Base-by-base conservation (phyloP, 2,797 vertebrate genomes). In the Bucorvus abyssinicus region DNA sequence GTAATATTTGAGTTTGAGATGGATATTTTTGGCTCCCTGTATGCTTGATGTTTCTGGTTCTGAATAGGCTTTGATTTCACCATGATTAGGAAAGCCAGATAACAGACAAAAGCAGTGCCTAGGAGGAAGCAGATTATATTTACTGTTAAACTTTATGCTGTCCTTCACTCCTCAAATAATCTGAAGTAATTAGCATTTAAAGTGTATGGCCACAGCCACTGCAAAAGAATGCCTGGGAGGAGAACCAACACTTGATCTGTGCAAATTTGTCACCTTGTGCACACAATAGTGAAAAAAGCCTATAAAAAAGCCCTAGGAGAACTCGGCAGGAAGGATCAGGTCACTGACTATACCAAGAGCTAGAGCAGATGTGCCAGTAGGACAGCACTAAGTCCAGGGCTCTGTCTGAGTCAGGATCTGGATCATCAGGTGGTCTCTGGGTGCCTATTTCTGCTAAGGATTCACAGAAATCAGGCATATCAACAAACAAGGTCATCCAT, bases 301-400 rank as follows among this genome's bases (percentile, higher is more conserved):
- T 89, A 6, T n/a, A 14, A 22, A 45, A n/a, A 34, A 60, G 24
- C 59, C 49, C 52, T 40, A 74, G 57, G 17, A 85, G 29, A 12
- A 17, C 44, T 26, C 29, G 7, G 10, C 56, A 83, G 73, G 27
- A 87, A 50, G 30, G 36, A 14, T 47, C 45, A 64, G 8, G 10
- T 61, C 47, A 34, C 7, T 0, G 4, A 14, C 45, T 38, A 1
- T 12, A 27, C 8, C 0, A 0, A 27, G 32, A 53, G 10, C 27
- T 44, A 40, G 42, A 67, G 49, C 27, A 79, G 42, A 14, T 22
- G 7, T 22, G 29, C 12, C 29, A 52, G 22, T 0, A 52, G 20
- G 36, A 56, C 12, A 76, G 1, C 24, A 21, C 6, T 42, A 7
- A 29, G 2, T 19, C 60, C 45, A 27, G 23, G 44, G 3, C 27